These are phyloP conservation scores for Pseudoips prasinana DNA, from an alignment of 2,888 invertebrate species.

Conservation along the genomic window DNA sequence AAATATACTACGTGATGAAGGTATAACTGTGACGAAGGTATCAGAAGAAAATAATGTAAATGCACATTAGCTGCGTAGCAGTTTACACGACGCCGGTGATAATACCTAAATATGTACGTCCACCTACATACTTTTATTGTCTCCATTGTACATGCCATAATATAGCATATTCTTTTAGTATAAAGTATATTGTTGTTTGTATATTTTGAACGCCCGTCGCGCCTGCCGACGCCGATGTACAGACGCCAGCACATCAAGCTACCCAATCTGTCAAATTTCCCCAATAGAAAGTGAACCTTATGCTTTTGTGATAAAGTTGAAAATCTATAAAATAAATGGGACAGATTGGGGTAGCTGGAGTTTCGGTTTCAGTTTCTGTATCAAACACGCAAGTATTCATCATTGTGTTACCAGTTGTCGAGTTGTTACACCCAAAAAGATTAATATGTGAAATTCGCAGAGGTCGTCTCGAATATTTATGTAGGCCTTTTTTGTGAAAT, in stretches of 20 bases:
- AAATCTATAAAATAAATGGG: too few relatives aligned
- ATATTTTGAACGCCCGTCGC: conserved; percentile 9
- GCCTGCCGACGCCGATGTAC: conserved; percentile 5
- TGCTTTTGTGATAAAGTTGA: too few relatives aligned
- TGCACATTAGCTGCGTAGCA: conserved; percentile 4
- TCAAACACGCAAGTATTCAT: conserved; percentile 32
- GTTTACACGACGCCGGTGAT: conserved; percentile 16
- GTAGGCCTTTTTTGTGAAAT: conserved; percentile 31
- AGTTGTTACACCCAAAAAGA: conserved; percentile 36
- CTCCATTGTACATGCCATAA: conserved; percentile 1
- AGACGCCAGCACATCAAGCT: too few relatives aligned
- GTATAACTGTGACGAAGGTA: too few relatives aligned
- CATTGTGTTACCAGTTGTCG: conserved; percentile 35
- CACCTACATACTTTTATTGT: conserved; percentile 11
- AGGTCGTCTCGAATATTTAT: conserved; percentile 28
- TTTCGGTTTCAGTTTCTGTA: too few relatives aligned
- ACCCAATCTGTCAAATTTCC: too few relatives aligned
- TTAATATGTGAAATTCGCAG: conserved; percentile 39
- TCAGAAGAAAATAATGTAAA: too few relatives aligned
- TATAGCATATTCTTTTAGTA: neutral
- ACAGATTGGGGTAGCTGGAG: too few relatives aligned
- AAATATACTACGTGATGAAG: too few relatives aligned
- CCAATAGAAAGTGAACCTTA: too few relatives aligned
- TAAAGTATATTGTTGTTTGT: conserved; percentile 7
- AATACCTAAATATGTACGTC: conserved; percentile 21